phyloP scores from a whole-genome alignment of 2,888 invertebrate genomes.

The Idaea biselata region DNA sequence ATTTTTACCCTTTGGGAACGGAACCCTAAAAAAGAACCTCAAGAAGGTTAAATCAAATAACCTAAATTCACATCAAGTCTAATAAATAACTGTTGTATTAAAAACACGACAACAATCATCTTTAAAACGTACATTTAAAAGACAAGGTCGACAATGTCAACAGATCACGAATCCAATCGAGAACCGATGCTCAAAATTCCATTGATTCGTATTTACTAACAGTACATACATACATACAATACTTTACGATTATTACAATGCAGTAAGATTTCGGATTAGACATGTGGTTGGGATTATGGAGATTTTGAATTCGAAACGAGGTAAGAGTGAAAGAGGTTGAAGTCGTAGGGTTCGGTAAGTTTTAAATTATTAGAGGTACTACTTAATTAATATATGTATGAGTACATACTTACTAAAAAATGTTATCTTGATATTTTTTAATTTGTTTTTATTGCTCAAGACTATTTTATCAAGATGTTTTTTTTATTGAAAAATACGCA shows the following conservation, averaged over 20 bases:
- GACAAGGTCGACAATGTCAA: slow-evolving; percentile 50
- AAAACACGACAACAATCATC: not conserved
- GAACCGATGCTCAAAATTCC: slow-evolving; percentile 38
- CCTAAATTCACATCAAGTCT: not conserved
- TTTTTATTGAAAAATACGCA: no score
- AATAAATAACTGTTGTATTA: not conserved
- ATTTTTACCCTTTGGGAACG: no score
- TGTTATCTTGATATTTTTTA: no score
- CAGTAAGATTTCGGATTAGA: slow-evolving; percentile 9
- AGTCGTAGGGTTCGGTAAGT: not conserved
- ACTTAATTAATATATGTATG: no score
- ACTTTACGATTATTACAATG: slow-evolving; percentile 16
- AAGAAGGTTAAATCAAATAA: no score
- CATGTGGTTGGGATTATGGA: not conserved
- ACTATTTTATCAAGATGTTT: no score
- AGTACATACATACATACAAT: slow-evolving; percentile 17
- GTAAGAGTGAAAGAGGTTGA: not conserved
- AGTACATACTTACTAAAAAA: no score
- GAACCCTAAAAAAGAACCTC: no score
- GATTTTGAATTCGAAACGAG: not conserved
- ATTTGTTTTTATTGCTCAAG: no score
- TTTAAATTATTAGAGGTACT: not conserved
- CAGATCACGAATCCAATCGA: slow-evolving; percentile 40
- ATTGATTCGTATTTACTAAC: slow-evolving; percentile 11
- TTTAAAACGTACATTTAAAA: slow-evolving; percentile 5